Percentiles rank a stretch among this genome's conserved stretches.
phyloP scores from a whole-genome alignment of 2,797 vertebrate genomes.

The Bovichtus diacanthus region DNA sequence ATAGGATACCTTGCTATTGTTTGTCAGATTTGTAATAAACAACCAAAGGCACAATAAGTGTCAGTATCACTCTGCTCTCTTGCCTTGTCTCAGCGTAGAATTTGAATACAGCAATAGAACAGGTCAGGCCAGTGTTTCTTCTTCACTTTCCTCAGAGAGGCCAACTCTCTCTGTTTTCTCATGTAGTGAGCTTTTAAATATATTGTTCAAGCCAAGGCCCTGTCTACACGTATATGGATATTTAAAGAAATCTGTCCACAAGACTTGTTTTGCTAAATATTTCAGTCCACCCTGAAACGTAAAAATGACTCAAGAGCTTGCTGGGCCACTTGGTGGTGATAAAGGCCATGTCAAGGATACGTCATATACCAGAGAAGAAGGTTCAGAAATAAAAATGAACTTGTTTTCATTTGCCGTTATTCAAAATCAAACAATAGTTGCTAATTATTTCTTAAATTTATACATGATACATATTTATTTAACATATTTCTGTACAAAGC shows the following conservation, averaged over 20 bases:
- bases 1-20: conserved; percentile 61
- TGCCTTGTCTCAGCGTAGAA: not conserved
- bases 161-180: not conserved
- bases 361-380: no score
- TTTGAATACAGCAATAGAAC: not conserved
- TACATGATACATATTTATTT: no score
- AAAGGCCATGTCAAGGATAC: no score
- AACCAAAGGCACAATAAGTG: conserved; percentile 37
- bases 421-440: no score
- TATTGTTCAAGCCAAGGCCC: not conserved
- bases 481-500: no score
- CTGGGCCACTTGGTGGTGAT: no score
- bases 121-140: not conserved
- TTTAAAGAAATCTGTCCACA: not conserved
- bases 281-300: no score
- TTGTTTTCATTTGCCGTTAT: no score
- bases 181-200: not conserved
- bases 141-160: not conserved
- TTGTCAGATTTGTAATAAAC: conserved; percentile 78
- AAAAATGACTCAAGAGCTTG: no score
- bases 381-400: no score
- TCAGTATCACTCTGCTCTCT: conserved; percentile 25
- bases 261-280: no score
- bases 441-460: no score
- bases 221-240: not conserved